A percentile compares a stretch with the other conserved stretches of the same genome.
These are phyloP conservation scores for Drosophila meridiana DNA, from an alignment of 2,888 invertebrate genomes.

Conservation along the genomic window DNA sequence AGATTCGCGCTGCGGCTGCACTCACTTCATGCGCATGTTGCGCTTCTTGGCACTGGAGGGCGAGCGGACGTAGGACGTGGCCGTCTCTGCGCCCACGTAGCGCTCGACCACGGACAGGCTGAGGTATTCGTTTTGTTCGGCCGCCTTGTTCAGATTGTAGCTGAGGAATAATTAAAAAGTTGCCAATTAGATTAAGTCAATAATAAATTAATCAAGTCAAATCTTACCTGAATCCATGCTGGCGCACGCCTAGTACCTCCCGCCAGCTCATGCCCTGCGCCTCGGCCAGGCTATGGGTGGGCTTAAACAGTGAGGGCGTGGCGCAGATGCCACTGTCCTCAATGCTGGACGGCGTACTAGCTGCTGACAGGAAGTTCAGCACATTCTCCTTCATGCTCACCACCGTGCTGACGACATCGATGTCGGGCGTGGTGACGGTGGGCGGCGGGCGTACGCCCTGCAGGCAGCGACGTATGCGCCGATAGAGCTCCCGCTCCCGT, in stretches of 20 bases:
- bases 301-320: constrained; percentile 71
- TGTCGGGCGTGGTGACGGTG: constrained; percentile 89
- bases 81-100: constrained; percentile 91
- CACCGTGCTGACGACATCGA: constrained; percentile 89
- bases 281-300: constrained; percentile 80
- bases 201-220: background rate
- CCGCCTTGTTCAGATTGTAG: constrained; percentile 89
- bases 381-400: constrained; percentile 87
- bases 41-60: constrained; percentile 89
- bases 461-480: constrained; percentile 87
- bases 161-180: constrained; percentile 85
- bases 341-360: constrained; percentile 4
- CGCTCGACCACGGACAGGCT: constrained; percentile 89
- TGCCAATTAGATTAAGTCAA: constrained; percentile 9
- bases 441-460: constrained; percentile 91
- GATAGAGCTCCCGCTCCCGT: constrained; percentile 79
- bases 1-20: background rate
- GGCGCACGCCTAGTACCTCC: constrained; percentile 87
- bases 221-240: constrained; percentile 90
- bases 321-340: constrained; percentile 53
- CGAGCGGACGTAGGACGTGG: constrained; percentile 85
- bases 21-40: constrained; percentile 87
- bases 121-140: constrained; percentile 90
- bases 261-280: constrained; percentile 86
- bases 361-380: constrained; percentile 67